Evolutionary conservation across 2,113 vertebrate genomes (phyloP).

Genomic region (Carassius carassius): DNA sequence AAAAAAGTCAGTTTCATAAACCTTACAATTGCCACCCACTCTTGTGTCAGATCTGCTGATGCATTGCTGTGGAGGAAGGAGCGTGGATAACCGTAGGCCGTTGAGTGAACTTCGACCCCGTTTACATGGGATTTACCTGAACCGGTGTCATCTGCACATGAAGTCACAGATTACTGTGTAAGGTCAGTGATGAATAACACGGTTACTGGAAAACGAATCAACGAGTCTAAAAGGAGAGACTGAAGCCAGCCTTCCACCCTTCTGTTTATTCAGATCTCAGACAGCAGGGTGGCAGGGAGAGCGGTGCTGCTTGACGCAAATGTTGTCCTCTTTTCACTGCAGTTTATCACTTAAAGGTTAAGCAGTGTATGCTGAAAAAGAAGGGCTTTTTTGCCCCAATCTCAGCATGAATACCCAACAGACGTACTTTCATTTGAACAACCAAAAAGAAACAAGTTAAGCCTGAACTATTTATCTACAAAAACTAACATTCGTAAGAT

Average conservation of each 20-base stretch:
- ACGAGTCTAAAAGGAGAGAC: neutral
- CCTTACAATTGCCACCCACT: slow-evolving; percentile 29
- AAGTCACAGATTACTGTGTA: slow-evolving; percentile 29
- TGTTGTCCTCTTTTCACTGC: slow-evolving; percentile 7
- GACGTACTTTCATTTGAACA: neutral
- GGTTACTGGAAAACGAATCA: slow-evolving; percentile 12
- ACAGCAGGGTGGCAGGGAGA: slow-evolving; percentile 31
- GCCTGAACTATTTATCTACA: neutral
- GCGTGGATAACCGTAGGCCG: slow-evolving; percentile 11
- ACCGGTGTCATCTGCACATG: slow-evolving; percentile 9
- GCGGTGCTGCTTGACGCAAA: neutral
- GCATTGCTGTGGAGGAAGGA: slow-evolving; percentile 18
- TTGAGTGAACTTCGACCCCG: slow-evolving; percentile 45
- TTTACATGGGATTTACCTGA: slow-evolving; percentile 50
- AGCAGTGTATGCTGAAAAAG: slow-evolving; percentile 4
- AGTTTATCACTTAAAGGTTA: slow-evolving; percentile 44
- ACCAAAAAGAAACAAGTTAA: neutral
- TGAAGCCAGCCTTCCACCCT: slow-evolving; percentile 24
- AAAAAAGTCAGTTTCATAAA: slow-evolving; percentile 46
- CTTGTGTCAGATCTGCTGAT: slow-evolving; percentile 7
- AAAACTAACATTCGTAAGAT: neutral
- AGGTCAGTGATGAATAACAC: slow-evolving; percentile 18
- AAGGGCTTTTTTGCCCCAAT: neutral
- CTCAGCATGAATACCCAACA: neutral
- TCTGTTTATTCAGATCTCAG: slow-evolving; percentile 48